Conservation (phyloP, 2,888 invertebrate species). For the Seladonia tumulorum region DNA sequence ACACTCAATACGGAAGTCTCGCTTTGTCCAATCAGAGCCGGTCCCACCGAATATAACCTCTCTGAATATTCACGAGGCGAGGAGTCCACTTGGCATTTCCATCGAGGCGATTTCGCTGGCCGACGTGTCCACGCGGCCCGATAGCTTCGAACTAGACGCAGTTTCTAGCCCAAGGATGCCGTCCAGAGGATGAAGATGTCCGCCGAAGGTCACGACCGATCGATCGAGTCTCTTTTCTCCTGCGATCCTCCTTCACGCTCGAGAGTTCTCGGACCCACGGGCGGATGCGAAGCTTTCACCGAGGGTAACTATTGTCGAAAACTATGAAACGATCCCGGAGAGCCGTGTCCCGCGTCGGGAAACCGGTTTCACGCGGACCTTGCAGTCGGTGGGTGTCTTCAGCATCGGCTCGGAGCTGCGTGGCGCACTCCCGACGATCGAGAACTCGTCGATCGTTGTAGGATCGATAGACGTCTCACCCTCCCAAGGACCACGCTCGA, state of each 20-base stretch:
- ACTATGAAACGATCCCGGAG: background rate
- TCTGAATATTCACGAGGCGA: slow-evolving; percentile 49
- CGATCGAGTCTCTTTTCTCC: slow-evolving; percentile 32
- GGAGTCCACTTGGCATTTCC: background rate
- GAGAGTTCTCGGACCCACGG: background rate
- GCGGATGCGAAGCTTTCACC: background rate
- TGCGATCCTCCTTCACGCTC: background rate
- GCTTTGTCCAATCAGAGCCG: slow-evolving; percentile 46
- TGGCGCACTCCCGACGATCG: background rate
- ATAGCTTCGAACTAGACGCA: slow-evolving; percentile 3
- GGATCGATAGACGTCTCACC: slow-evolving; percentile 28
- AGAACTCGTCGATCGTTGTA: background rate
- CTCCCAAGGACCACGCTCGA: background rate
- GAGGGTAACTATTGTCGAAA: background rate
- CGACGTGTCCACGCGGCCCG: slow-evolving; percentile 13
- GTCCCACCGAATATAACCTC: slow-evolving; percentile 5
- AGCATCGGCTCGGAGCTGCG: background rate
- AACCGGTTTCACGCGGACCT: background rate
- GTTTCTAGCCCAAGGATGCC: background rate
- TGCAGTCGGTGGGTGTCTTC: background rate
- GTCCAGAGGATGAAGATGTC: slow-evolving; percentile 24
- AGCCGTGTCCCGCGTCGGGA: background rate
- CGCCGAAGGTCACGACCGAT: slow-evolving; percentile 43
- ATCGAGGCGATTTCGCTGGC: slow-evolving; percentile 25
- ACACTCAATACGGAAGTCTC: slow-evolving; percentile 19